Conservation (phyloP, 1,140 invertebrate genomes). For the Himalopsyche phryganea region DNA sequence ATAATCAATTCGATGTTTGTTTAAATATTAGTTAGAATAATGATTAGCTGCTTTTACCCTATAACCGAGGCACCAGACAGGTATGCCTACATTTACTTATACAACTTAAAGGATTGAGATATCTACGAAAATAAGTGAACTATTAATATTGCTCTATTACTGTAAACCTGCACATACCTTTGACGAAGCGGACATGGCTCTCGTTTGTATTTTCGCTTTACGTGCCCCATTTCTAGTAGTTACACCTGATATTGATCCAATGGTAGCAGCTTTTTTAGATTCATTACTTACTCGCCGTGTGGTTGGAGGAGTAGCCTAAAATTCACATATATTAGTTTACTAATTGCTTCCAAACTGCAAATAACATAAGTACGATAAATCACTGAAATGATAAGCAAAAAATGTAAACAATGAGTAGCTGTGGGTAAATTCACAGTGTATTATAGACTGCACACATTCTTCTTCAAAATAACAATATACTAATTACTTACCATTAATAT, state of each 20-base stretch:
- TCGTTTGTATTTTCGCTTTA: conserved; percentile 60
- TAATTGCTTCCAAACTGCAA: not conserved
- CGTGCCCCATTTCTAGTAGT: conserved; percentile 56
- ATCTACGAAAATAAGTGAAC: too few relatives aligned
- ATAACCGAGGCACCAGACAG: too few relatives aligned
- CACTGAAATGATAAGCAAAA: conserved; percentile 23
- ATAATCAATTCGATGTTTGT: too few relatives aligned
- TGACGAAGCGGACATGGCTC: conserved; percentile 53
- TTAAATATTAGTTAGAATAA: too few relatives aligned
- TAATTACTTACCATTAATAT: too few relatives aligned
- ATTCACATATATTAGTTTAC: conserved; percentile 8
- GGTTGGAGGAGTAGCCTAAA: conserved; percentile 43
- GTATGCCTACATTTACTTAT: too few relatives aligned
- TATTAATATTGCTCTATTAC: too few relatives aligned
- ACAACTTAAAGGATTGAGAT: too few relatives aligned
- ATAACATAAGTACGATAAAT: conserved; percentile 22
- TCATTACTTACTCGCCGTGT: conserved; percentile 41
- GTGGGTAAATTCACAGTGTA: not conserved
- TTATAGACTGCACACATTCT: too few relatives aligned
- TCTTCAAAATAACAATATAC: too few relatives aligned
- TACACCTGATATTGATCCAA: conserved; percentile 38
- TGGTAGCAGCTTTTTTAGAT: conserved; percentile 40
- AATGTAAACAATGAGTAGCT: conserved; percentile 18
- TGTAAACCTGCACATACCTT: too few relatives aligned
- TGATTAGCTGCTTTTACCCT: too few relatives aligned